Base-by-base conservation (phyloP, 2,797 vertebrate species). In the Arnoldichthys spilopterus region DNA sequence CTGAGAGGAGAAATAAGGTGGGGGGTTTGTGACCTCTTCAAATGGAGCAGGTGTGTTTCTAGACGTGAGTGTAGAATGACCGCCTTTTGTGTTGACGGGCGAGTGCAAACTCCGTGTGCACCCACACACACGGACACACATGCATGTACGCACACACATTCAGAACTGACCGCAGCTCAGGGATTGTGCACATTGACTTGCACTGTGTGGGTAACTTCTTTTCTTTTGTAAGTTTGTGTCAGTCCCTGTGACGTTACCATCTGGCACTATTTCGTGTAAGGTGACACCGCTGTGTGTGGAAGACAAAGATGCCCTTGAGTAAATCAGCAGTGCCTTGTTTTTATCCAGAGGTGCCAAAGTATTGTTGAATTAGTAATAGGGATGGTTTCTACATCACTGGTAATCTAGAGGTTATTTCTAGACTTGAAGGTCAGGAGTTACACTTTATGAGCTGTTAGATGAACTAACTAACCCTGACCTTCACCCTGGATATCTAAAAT, bases 1-100 rank as follows among this genome's bases (percentile, higher is more conserved):
- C 59, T 72, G n/a, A 73, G 63, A 28, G 72, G 51, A 73, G 6
- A 62, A 34, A 51, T 58, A 54, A 77, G 74, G 49, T 49, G n/a
- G 45, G 58, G 40, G 24, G 67, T 62, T 45, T 59, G 43, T 67
- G 64, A 69, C 67, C 68, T 30, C 59, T 53, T 51, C 59, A 73
- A 64, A 72, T 59, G 30, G 47, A 79, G 45, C 73, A 79, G 74
- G 66, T 75, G 73, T 84, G 30, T 82, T 83, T 82, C 16, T 26
- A 69, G 71, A 80, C 43, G 8, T 59, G 76, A 69, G 61, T 54
- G 73, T 37, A 47, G 69, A 68, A 67, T 69, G 22, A 62, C 51
- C 59, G 66, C n/a, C 49, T 22, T 72, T 74, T 79, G 68, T 77
- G 43, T 28, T 28, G 67, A 30, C 54, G 75, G 62, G 74, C 32